These are phyloP conservation scores for Parelbella ahira DNA, from an alignment of 2,888 invertebrate species.

Conservation along the genomic window DNA sequence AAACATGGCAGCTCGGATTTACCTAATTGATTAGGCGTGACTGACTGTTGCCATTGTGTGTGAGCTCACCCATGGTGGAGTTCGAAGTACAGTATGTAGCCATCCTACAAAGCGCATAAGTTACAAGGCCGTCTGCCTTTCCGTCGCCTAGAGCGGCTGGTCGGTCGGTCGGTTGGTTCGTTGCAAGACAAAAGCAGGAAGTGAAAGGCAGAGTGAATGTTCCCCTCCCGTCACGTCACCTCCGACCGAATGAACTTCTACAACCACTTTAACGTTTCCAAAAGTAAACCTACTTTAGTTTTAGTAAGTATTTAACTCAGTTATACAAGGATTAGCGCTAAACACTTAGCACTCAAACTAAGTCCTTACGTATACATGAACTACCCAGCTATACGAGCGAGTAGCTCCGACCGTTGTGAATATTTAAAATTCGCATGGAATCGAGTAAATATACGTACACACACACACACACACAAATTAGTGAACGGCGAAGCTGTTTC, in stretches of 20 bases:
- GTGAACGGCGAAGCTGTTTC: conserved; percentile 25
- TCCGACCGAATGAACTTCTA: conserved; percentile 35
- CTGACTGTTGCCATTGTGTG: conserved; percentile 30
- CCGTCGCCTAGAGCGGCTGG: conserved; percentile 65
- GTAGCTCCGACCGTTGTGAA: conserved; percentile 11
- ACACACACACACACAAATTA: too few species aligned
- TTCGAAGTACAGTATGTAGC: conserved; percentile 36
- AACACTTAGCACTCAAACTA: too few species aligned
- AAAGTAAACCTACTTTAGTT: too few species aligned
- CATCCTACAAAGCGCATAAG: conserved; percentile 57
- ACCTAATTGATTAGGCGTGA: conserved; percentile 34
- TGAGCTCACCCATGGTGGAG: conserved; percentile 43
- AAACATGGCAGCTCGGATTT: conserved; percentile 33
- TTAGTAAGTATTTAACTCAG: too few species aligned
- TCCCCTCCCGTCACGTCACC: conserved; percentile 60
- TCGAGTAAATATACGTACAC: conserved; percentile 6
- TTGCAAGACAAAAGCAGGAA: conserved; percentile 78
- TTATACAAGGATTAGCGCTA: too few species aligned
- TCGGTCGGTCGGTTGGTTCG: too few species aligned
- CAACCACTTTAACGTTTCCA: too few species aligned
- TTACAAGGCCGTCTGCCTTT: conserved; percentile 76
- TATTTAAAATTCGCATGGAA: conserved; percentile 12
- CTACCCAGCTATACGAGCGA: too few species aligned
- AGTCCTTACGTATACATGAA: too few species aligned
- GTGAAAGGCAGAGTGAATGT: conserved; percentile 79